Percentiles rank a stretch among this genome's conserved stretches.
phyloP scores from a whole-genome alignment of 2,113 vertebrate genomes.

The Puffinus mauretanicus region DNA sequence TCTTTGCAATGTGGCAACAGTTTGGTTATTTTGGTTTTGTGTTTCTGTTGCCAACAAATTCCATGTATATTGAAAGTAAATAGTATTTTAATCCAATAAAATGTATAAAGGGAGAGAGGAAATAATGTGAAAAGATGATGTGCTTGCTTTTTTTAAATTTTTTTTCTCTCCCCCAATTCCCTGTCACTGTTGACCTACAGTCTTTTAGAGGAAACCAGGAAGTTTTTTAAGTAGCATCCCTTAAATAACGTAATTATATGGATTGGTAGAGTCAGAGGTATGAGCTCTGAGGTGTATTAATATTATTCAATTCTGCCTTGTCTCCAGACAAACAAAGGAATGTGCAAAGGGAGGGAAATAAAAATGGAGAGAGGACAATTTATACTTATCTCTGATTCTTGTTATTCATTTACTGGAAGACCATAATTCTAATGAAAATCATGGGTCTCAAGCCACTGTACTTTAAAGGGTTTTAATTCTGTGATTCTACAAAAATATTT shows the following conservation, averaged over 20 bases:
- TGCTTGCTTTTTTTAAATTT: background rate
- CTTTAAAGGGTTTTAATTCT: background rate
- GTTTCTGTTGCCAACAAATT: background rate
- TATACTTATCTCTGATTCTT: background rate
- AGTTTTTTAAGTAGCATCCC: background rate
- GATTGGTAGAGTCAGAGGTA: background rate
- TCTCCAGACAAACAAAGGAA: background rate
- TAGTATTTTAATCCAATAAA: background rate
- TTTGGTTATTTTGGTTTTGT: background rate
- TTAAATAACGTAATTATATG: background rate
- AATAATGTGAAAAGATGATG: background rate
- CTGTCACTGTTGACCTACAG: background rate
- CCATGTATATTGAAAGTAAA: background rate
- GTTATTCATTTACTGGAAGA: background rate
- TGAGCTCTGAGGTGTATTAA: background rate
- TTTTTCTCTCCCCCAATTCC: fast-evolving
- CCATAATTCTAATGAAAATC: background rate
- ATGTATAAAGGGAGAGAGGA: background rate
- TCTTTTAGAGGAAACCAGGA: background rate
- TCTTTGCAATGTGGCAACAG: background rate
- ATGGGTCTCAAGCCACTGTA: background rate
- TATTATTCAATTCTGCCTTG: background rate
- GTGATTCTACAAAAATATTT: background rate
- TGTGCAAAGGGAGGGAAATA: background rate
- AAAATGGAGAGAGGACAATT: background rate